These are phyloP conservation scores for Leptatherina wallacei DNA, from an alignment of 2,797 vertebrate species.

Conservation along the genomic window DNA sequence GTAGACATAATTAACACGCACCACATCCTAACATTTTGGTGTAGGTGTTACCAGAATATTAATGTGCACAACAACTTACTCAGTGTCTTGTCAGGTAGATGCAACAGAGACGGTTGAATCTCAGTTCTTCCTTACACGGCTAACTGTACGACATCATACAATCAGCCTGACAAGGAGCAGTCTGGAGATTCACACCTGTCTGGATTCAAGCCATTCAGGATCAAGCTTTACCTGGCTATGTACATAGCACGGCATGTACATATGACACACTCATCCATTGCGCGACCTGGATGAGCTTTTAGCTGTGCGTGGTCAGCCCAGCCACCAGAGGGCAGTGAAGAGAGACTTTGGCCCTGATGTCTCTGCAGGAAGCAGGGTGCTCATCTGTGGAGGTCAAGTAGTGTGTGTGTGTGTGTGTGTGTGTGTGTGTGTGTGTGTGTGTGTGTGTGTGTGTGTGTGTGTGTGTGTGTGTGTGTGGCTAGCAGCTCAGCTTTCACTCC, in stretches of 20 bases:
- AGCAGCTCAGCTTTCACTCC: constrained; percentile 18
- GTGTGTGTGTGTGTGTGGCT: constrained; percentile 28
- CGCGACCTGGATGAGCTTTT: constrained; percentile 65
- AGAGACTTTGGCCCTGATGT: constrained; percentile 43
- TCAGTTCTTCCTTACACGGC: constrained; percentile 37
- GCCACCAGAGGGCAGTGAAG: constrained; percentile 69
- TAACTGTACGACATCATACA: constrained; percentile 20
- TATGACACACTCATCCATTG: constrained; percentile 73
- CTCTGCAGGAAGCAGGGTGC: constrained; percentile 62
- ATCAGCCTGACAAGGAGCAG: constrained; percentile 36
- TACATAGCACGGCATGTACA: constrained; percentile 79
- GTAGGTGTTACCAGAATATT: constrained; percentile 53
- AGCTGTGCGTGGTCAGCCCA: constrained; percentile 68
- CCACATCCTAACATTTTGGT: constrained; percentile 1
- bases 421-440: no score
- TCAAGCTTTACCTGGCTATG: constrained; percentile 76
- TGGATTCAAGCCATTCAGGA: constrained; percentile 63
- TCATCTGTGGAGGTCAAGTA: constrained; percentile 51
- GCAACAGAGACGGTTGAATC: constrained; percentile 62
- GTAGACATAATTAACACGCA: constrained; percentile 30
- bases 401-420: no score
- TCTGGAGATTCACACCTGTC: constrained; percentile 58
- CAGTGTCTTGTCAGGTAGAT: constrained; percentile 29
- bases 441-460: constrained; percentile 16
- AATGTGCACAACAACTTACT: constrained; percentile 59